Percentiles rank a stretch among this genome's conserved stretches.
These are phyloP conservation scores for Chaetogeoica ovagalla DNA, from an alignment of 2,888 invertebrate genomes.

Conservation along the genomic window DNA sequence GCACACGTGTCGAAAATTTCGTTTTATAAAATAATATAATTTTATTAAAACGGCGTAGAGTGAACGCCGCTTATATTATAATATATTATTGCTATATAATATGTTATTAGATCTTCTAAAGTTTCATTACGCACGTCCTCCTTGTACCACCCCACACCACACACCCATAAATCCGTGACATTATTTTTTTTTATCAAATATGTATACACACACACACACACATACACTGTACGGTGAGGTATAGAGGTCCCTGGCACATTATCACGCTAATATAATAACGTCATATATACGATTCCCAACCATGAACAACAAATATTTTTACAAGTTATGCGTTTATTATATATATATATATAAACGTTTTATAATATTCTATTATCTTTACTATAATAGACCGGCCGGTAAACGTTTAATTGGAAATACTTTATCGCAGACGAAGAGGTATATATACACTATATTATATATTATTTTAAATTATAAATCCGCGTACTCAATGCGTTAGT, in stretches of 20 bases:
- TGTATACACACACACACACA: slow-evolving; percentile 8
- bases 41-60: neutral
- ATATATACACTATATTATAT: too few species aligned
- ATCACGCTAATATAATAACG: slow-evolving; percentile 25
- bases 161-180: slow-evolving; percentile 50
- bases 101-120: slow-evolving; percentile 36
- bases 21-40: neutral
- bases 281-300: slow-evolving; percentile 4
- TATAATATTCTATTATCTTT: neutral
- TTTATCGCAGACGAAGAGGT: too few species aligned
- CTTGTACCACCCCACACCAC: slow-evolving; percentile 21
- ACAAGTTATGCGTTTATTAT: slow-evolving; percentile 18
- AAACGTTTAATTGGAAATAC: too few species aligned
- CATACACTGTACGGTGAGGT: neutral
- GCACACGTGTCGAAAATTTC: neutral
- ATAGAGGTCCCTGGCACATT: slow-evolving; percentile 16
- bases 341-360: neutral
- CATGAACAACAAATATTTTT: slow-evolving; percentile 27
- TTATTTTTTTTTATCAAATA: slow-evolving; percentile 43
- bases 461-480: too few species aligned
- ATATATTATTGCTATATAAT: neutral
- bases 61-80: slow-evolving; percentile 23
- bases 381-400: neutral
- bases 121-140: slow-evolving; percentile 44
- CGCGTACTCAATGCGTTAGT: too few species aligned